Evolutionary conservation across 2,113 vertebrate species (phyloP), one percentile per base, ranked within the genome.

Genomic region (Perccottus glenii): DNA sequence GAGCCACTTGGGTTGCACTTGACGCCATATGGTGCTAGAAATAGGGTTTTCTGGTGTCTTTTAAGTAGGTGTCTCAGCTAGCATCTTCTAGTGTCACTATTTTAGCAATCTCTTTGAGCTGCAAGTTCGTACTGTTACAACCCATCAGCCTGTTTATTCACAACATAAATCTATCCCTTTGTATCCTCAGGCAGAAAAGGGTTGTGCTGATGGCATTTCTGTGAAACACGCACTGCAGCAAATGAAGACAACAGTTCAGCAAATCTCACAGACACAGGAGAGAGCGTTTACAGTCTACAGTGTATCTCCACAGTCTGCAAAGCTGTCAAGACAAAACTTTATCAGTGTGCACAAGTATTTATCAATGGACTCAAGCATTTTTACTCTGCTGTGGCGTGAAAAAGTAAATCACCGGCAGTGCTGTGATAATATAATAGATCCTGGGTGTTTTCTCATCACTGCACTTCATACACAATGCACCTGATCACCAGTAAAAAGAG

Each of bases 201-300:
- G 48, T 36, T 58, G 42, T 44, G 40, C 58, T 70, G 60, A 58
- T 63, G 64, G 10, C 11, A 27, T 52, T 48, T 32, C 52, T n/a
- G 47, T 33, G 51, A 62, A 78, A 67, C 79, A 62, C 6, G 55
- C 55, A 81, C 38, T 60, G 43, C 64, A 85, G 55, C 64, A 83
- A 58, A 44, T 11, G 67, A 65, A 51, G 48, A 36, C 55, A 67
- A 45, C 42, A 58, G 42, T 50, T 80, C 69, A 84, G 50, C 65
- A 67, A 42, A 60, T 73, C 65, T 53, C 14, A 68, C 38, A 27
- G 58, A 11, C n/a, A 56, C 27, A 58, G 45, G 35, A 55, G 52
- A 55, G 52, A 38, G 33, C 12, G 11, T 55, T 36, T n/a, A 45
- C 49, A 14, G 56, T 51, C 51, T 55, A 48, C 27, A 12, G 5